Evolutionary conservation across 2,113 vertebrate species (phyloP).

Genomic region (Actinemys pallida): DNA sequence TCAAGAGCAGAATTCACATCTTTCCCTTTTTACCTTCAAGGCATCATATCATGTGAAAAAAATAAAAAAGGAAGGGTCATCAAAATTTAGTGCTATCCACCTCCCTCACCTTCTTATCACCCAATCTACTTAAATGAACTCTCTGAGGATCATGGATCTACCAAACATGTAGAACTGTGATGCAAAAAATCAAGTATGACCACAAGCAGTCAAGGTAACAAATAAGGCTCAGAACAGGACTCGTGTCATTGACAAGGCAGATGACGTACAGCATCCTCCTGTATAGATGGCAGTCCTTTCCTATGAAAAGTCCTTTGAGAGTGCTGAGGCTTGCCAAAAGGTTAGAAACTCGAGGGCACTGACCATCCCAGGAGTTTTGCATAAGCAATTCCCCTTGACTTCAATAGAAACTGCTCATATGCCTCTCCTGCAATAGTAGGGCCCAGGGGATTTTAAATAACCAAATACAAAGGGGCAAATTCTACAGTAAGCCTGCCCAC

Average conservation of each 20-base stretch:
- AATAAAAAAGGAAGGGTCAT: not conserved
- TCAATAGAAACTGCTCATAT: not conserved
- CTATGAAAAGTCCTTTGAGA: slow-evolving; percentile 17
- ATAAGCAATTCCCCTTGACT: not conserved
- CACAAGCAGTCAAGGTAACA: slow-evolving; percentile 11
- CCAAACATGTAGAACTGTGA: not conserved
- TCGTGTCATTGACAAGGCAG: slow-evolving; percentile 8
- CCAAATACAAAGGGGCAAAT: not conserved
- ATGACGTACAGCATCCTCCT: not conserved
- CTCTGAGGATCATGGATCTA: not conserved
- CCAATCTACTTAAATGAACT: not conserved
- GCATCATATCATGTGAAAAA: not conserved
- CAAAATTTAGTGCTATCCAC: not conserved
- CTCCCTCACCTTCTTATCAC: not conserved
- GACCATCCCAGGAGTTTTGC: not conserved
- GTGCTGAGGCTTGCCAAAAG: slow-evolving; percentile 8
- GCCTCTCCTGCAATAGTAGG: not conserved
- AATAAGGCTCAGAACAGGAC: not conserved
- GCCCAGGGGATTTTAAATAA: not conserved
- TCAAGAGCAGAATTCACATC: not conserved
- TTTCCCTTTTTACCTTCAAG: not conserved
- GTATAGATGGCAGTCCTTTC: not conserved
- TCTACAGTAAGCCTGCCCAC: not conserved
- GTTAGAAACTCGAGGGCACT: not conserved
- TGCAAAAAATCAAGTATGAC: not conserved